Percentiles rank a stretch among this genome's conserved stretches.
phyloP scores from a whole-genome alignment of 2,797 vertebrate species.

The Cetoscarus ocellatus region DNA sequence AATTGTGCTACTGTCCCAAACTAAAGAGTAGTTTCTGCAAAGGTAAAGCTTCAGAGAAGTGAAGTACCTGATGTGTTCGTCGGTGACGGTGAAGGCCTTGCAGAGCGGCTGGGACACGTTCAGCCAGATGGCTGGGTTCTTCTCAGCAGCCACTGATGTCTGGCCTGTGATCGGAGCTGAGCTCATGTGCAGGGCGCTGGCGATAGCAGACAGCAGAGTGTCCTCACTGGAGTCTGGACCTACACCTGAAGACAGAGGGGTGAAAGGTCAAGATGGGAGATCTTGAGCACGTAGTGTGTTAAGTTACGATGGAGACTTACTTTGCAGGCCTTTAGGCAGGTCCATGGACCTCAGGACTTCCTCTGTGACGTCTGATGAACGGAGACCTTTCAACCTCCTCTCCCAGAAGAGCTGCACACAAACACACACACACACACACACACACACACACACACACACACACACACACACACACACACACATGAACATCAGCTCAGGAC shows the following conservation, averaged over 20 bases:
- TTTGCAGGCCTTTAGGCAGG: slow-evolving; percentile 93
- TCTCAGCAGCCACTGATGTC: slow-evolving; percentile 90
- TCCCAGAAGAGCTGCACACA: slow-evolving; percentile 93
- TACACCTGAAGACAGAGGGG: slow-evolving; percentile 80
- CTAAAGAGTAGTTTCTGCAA: too few species aligned
- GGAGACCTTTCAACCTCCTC: slow-evolving; percentile 92
- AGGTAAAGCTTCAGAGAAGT: too few species aligned
- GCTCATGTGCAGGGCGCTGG: slow-evolving; percentile 94
- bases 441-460: not conserved
- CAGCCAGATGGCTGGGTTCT: slow-evolving; percentile 94
- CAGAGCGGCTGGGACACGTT: slow-evolving; percentile 93
- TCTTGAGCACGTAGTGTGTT: not conserved
- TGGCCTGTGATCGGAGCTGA: slow-evolving; percentile 92
- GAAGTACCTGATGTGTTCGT: slow-evolving; percentile 91
- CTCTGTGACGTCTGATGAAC: slow-evolving; percentile 91
- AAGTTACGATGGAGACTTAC: slow-evolving; percentile 69
- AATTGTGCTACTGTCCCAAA: too few species aligned
- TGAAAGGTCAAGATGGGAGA: not conserved
- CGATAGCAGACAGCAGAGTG: slow-evolving; percentile 91
- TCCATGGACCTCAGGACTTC: slow-evolving; percentile 92
- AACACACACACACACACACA: not conserved
- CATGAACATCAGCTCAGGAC: slow-evolving; percentile 52
- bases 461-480: not conserved
- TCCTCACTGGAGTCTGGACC: slow-evolving; percentile 90
- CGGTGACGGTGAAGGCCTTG: slow-evolving; percentile 92